These are phyloP conservation scores for Symphodus melops DNA, from an alignment of 2,113 vertebrate genomes.

Conservation along the genomic window DNA sequence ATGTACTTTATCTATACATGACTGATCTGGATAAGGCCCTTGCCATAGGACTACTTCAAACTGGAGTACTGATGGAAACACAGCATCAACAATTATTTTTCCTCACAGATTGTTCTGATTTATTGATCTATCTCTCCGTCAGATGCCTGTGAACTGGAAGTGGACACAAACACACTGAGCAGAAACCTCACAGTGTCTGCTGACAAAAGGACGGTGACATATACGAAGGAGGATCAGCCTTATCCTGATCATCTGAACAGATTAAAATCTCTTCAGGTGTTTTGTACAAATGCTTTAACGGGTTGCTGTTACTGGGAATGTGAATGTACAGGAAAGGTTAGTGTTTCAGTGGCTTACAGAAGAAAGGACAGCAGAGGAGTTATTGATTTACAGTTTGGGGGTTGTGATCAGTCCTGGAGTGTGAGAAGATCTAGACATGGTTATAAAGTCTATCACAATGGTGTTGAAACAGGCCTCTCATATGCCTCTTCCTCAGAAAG, in stretches of 20 bases:
- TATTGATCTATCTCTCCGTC: not conserved
- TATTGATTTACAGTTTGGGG: slow-evolving; percentile 18
- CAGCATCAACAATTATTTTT: no score
- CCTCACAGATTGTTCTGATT: no score
- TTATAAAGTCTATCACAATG: not conserved
- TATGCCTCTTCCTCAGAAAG: rapidly evolving
- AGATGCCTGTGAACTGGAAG: slow-evolving; percentile 16
- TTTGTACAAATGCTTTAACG: slow-evolving; percentile 30
- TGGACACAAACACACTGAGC: slow-evolving; percentile 50
- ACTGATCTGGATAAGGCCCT: no score
- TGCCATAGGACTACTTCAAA: no score
- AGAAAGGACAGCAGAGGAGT: not conserved
- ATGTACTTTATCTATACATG: not conserved
- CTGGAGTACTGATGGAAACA: no score
- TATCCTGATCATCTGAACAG: slow-evolving; percentile 43
- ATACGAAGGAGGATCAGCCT: not conserved
- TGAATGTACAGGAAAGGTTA: not conserved
- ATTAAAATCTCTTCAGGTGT: slow-evolving; percentile 41
- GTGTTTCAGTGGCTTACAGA: slow-evolving; percentile 27
- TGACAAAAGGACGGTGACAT: slow-evolving; percentile 20
- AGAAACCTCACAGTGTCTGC: not conserved
- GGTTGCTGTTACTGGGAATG: slow-evolving; percentile 62
- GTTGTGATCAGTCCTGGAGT: slow-evolving; percentile 43
- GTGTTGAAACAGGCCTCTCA: rapidly evolving
- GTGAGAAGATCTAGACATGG: not conserved